Base-by-base conservation (phyloP, 2,113 vertebrate species). In the Alaudala cheleensis region DNA sequence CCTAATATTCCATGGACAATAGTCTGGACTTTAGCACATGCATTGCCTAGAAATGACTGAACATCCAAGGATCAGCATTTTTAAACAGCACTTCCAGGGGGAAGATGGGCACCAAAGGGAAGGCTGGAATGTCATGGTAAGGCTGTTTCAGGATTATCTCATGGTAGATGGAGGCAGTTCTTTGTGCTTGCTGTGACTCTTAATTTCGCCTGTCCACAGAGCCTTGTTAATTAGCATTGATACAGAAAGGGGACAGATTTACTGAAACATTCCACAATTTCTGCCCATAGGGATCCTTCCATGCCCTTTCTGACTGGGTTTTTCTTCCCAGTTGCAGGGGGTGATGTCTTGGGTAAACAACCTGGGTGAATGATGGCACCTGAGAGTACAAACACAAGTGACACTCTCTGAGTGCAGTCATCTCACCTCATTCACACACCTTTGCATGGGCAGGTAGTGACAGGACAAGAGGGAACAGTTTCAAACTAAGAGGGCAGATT, bases 11-110 rank as follows among this genome's bases (percentile, higher is more conserved):
- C 15, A 11, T 20, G 51, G 37, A 28, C 19, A 54, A 42, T 44
- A 86, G 33, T 19, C 56, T 44, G 28, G 44, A 17, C 45, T 62
- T 76, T 7, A 50, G 23, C 40, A 12, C 5, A 8, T 5, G 10
- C 20, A 17, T 12, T 53, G 9, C 28, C 25, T 17, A 17, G 58
- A 34, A 86, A 81, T 40, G 26, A 9, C 31, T 56, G 56, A 77
- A 47, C 4, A 28, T 22, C 29, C 2, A 0, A n/a, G 0, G 0
- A n/a, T 20, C 4, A 4, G 6, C 1, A 0, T 17, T 7, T 31
- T 72, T 56, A 81, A 83, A 23, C 25, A 53, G 31, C 14, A 10
- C 3, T 78, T 93, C 23, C 12, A 34, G 7, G 28, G 11, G 5
- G 1, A 81, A 65, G 14, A 61, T 34, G 31, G 15, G 19, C 57